Base-by-base conservation (phyloP, 1,140 invertebrate species). In the Dolichoris vasculosae region DNA sequence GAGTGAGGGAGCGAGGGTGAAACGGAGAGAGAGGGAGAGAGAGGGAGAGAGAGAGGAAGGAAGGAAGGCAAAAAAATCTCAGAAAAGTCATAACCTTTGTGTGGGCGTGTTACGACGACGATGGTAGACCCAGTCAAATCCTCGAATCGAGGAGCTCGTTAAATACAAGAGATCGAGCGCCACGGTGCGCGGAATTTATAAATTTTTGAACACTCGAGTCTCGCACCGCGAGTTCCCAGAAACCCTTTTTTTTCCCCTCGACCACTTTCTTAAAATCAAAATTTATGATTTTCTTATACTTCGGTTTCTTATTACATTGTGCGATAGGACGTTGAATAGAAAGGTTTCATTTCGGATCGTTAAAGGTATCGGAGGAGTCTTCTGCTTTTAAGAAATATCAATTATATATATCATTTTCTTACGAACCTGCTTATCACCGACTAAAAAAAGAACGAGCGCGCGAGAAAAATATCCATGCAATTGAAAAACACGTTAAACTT, bases 41-140 rank as follows among this genome's bases (percentile, higher is more conserved):
- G 23, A 1, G 23, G 23, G 38, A 67, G 32, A 13, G 30, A 23
- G 30, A 6, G 63, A 43, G 20, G 23, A 7, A 48, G 20, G 32
- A 43, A 69, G 46, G n/a, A 30, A 17, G 38, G n/a, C 40, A 9
- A 75, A 82, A 13, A 35, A 38, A 67, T 83, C 82, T 30, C 13
- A 64, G 82, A 83, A 83, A 77, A 83, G 75, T 83, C 82, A 67
- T 83, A 77, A 77, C 55, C 82, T 40, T 23, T 46, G 43, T 43
- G 82, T 78, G 63, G 75, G 75, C 75, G 83, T 69, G 83, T 69
- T 69, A 32, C 59, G 20, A 15, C 1, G 46, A 15, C 11, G 8
- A 46, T 0, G n/a, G 46, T 76, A 15, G 43, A 55, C 46, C 51
- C 67, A 69, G 69, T 59, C n/a, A 55, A 75, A n/a, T 73, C 69